These are phyloP conservation scores for Pyxicephalus adspersus DNA, from an alignment of 2,113 vertebrate species.

Conservation along the genomic window DNA sequence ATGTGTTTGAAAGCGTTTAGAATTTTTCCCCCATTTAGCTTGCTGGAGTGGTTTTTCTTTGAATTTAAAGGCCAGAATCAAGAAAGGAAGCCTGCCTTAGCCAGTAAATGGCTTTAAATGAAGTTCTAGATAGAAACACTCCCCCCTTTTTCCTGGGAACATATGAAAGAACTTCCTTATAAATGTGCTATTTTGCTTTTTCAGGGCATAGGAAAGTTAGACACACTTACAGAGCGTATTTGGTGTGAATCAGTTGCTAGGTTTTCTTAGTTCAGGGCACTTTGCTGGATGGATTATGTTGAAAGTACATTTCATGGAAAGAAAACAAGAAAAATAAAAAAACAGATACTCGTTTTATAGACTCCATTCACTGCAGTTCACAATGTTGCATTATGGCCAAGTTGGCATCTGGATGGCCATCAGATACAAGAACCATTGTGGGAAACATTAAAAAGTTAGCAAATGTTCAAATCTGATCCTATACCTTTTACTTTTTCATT, in stretches of 20 bases:
- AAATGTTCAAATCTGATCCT: too few relatives aligned
- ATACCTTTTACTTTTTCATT: too few relatives aligned
- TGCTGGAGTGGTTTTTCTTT: not conserved
- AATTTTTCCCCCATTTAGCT: not conserved
- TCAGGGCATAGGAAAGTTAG: not conserved
- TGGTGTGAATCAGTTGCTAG: conserved; percentile 3
- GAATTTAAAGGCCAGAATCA: conserved; percentile 8
- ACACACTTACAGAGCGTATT: conserved; percentile 1
- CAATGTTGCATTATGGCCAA: too few relatives aligned
- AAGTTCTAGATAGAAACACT: conserved; percentile 12
- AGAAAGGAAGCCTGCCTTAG: conserved; percentile 11
- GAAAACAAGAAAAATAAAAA: too few relatives aligned
- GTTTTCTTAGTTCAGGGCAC: not conserved
- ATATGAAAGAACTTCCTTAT: conserved; percentile 2
- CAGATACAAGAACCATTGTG: too few relatives aligned
- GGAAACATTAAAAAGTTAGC: too few relatives aligned
- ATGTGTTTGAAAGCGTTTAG: conserved; percentile 7
- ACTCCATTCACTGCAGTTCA: too few relatives aligned
- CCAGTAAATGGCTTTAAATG: conserved; percentile 19
- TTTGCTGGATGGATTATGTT: not conserved
- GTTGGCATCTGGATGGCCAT: too few relatives aligned
- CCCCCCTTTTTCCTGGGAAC: conserved; percentile 14
- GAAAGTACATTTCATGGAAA: not conserved
- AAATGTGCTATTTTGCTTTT: conserved; percentile 17
- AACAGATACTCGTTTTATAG: too few relatives aligned